Conservation (phyloP, 2,888 invertebrate species). For the Aspidapion aeneum region DNA sequence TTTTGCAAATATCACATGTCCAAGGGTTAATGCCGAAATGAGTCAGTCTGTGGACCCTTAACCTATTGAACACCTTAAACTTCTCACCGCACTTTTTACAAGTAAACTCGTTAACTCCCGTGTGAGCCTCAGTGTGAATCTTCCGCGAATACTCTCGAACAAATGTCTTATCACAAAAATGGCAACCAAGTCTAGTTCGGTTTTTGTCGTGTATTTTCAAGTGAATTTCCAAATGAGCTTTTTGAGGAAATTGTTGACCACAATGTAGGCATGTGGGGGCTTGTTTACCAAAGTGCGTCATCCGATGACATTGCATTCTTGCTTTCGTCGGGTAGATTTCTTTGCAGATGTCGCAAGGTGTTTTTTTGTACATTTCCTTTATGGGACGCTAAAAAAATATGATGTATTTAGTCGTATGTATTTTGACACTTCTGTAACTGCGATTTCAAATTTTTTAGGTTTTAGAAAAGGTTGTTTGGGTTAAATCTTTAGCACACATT, state of each 20-base stretch:
- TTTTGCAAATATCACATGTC: constrained; percentile 9
- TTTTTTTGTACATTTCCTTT: background rate
- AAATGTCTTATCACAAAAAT: constrained; percentile 6
- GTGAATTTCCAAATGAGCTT: constrained; percentile 2
- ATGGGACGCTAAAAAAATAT: background rate
- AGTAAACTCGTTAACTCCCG: constrained; percentile 7
- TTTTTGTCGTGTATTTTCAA: constrained; percentile 2
- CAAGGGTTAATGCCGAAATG: constrained; percentile 4
- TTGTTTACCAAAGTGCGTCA: constrained; percentile 10
- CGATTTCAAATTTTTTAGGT: too few relatives aligned
- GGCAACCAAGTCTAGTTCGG: background rate
- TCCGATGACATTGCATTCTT: constrained; percentile 8
- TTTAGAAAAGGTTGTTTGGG: too few relatives aligned
- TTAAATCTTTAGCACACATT: too few relatives aligned
- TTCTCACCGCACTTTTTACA: constrained; percentile 9
- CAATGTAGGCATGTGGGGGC: constrained; percentile 6
- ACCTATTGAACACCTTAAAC: constrained; percentile 7
- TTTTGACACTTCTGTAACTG: too few relatives aligned
- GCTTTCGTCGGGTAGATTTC: background rate
- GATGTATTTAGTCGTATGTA: too few relatives aligned
- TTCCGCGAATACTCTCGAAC: background rate
- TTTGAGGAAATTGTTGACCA: constrained; percentile 5
- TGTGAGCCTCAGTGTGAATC: constrained; percentile 3
- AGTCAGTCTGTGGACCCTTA: constrained; percentile 7
- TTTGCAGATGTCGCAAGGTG: background rate